These are phyloP conservation scores for Meandrusa payeni DNA, from an alignment of 2,888 invertebrate genomes.

Conservation along the genomic window DNA sequence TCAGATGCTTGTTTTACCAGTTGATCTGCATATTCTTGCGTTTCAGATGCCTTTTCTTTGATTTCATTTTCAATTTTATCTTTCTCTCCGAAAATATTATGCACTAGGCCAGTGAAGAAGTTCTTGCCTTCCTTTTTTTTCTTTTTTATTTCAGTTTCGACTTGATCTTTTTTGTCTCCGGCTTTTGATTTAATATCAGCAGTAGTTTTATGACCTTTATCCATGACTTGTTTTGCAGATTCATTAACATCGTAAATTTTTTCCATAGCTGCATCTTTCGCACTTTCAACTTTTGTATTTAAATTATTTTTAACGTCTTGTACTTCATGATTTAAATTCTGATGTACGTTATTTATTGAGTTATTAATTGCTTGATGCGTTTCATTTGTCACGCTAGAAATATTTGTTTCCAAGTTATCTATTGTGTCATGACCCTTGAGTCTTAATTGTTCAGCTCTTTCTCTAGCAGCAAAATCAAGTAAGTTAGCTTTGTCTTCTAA, in stretches of 20 bases:
- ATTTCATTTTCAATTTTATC: conserved; percentile 69
- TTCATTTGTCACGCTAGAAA: no score
- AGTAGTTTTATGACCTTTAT: conserved; percentile 48
- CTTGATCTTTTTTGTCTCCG: conserved; percentile 47
- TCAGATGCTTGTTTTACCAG: conserved; percentile 51
- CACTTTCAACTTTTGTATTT: conserved; percentile 46
- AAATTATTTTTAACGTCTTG: conserved; percentile 48
- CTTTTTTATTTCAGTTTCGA: conserved; percentile 61
- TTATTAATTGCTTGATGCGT: no score
- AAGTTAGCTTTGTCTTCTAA: conserved; percentile 60
- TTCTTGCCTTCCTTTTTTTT: conserved; percentile 70
- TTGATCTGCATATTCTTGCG: conserved; percentile 60
- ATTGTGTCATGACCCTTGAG: conserved; percentile 46
- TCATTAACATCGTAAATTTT: conserved; percentile 53
- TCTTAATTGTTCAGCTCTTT: conserved; percentile 59
- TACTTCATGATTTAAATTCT: conserved; percentile 45
- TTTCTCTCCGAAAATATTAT: conserved; percentile 70
- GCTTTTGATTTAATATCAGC: conserved; percentile 39
- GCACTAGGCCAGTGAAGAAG: conserved; percentile 67
- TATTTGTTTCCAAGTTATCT: conserved; percentile 48
- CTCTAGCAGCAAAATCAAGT: conserved; percentile 60
- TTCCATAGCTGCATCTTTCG: conserved; percentile 48
- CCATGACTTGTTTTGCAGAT: conserved; percentile 51
- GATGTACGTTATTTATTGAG: conserved; percentile 46
- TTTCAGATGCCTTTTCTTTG: conserved; percentile 58